Base-by-base conservation (phyloP, 2,888 invertebrate species). In the Parnassius orleans region DNA sequence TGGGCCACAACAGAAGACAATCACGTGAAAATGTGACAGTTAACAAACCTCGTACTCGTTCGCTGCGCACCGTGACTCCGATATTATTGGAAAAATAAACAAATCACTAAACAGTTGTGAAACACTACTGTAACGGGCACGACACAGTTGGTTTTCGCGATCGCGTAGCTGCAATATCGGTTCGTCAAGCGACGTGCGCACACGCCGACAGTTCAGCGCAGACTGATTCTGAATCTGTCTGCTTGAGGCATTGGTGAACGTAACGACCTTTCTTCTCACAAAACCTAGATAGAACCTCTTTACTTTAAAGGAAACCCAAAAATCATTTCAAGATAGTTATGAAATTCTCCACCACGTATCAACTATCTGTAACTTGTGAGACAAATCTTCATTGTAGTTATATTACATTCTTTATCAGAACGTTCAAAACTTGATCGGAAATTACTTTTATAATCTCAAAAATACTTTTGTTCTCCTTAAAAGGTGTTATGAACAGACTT, bases 261-360 rank as follows among this genome's bases (percentile, higher is more conserved):
- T 86, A 75, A 79, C 87, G 88, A 87, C 90, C 90, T 90, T 89
- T 85, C 87, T 84, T 82, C 88, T 87, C 81, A 88, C 85, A 71
- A 72, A 82, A 81, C 85, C 82, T 84, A 81, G 84, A 80, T 80
- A 80, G 77, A 84, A 77, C 82, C 83, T 84, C 81, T 83, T 82
- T 84, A 80, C 82, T 83, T 79, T 79, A 77, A 76, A 73, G 67
- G 76, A 77, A 67, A 63, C 76, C 73, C 74, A 72, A 82, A 80
- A 79, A 42, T 51, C 57, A 11, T 61, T 46, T 57, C 52, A 48
- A 56, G 57, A 48, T 14, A 33, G 33, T 33, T 33, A 33, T 33
- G 7, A 33, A 33, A 33, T 33, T 33, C 33, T 33, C 5, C 5
- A 33, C 33, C 33, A 33, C 33, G 5, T 7, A 33, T 33, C 33